phyloP scores from a whole-genome alignment of 2,888 invertebrate genomes.

The Aphidius colemani region DNA sequence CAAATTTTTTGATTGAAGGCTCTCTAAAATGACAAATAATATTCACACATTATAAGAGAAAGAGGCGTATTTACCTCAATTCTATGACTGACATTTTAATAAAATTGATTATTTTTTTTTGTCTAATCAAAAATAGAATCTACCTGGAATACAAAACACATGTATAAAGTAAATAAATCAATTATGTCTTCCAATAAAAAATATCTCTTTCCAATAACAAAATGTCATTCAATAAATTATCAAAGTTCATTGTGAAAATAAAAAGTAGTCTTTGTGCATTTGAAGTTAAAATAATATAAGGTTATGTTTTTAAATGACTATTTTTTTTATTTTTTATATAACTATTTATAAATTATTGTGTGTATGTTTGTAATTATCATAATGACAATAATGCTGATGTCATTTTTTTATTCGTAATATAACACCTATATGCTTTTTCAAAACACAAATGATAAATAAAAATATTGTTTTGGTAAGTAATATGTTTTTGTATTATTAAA shows the following conservation, averaged over 20 bases:
- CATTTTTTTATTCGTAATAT: neutral
- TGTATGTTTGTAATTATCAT: neutral
- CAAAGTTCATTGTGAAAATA: constrained; percentile 1
- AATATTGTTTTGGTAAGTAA: neutral
- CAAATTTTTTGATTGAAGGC: too few species aligned
- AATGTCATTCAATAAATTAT: constrained; percentile 13
- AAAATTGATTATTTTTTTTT: too few species aligned
- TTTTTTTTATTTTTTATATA: neutral
- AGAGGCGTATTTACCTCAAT: too few species aligned
- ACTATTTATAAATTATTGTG: neutral
- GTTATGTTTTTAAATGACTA: constrained; percentile 15
- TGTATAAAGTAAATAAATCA: constrained; percentile 16
- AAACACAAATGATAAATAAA: neutral
- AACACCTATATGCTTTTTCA: too few species aligned
- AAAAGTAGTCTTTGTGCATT: neutral
- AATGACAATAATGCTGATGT: neutral
- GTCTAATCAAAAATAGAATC: constrained; percentile 12
- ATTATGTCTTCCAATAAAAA: constrained; percentile 21
- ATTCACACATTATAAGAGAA: too few species aligned
- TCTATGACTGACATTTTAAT: too few species aligned
- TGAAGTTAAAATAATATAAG: neutral
- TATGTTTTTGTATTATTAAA: neutral
- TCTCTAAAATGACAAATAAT: too few species aligned
- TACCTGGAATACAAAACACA: neutral
- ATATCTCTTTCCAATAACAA: constrained; percentile 4